Percentiles rank a stretch among this genome's conserved stretches.
Evolutionary conservation across 2,113 vertebrate genomes (phyloP).

Genomic region (Passer domesticus): DNA sequence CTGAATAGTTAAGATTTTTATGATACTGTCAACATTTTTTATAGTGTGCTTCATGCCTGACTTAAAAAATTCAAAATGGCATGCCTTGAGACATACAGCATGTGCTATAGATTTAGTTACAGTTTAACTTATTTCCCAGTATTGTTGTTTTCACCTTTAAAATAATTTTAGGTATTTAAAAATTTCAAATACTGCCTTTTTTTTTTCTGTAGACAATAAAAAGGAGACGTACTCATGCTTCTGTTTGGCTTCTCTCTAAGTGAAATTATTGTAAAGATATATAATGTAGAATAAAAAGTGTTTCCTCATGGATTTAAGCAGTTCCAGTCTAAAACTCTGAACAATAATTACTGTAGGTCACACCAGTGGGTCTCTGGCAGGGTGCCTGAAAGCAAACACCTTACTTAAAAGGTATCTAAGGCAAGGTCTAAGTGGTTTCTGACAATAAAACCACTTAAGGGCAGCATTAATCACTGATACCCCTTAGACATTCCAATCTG

Average conservation of each 20-base stretch:
- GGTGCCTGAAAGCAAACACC: background rate
- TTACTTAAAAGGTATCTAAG: background rate
- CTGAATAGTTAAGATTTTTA: background rate
- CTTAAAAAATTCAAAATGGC: background rate
- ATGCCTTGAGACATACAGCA: background rate
- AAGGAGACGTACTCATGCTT: background rate
- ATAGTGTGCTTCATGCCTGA: background rate
- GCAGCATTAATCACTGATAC: constrained; percentile 25
- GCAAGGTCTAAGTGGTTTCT: background rate
- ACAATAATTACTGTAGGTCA: background rate
- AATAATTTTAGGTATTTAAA: background rate
- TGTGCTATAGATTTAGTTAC: background rate
- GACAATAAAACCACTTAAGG: constrained; percentile 2
- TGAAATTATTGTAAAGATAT: background rate
- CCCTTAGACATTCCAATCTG: constrained; percentile 24
- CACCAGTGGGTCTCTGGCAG: background rate
- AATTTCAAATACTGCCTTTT: background rate
- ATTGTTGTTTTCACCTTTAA: background rate
- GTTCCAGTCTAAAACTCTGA: background rate
- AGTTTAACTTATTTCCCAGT: background rate
- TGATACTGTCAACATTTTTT: background rate
- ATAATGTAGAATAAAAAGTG: background rate
- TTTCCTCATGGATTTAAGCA: background rate
- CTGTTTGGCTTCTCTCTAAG: background rate
- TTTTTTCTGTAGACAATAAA: background rate